A percentile compares a stretch with the other conserved stretches of the same genome.
Evolutionary conservation across 2,113 vertebrate species (phyloP).

Genomic region (Sapajus apella): DNA sequence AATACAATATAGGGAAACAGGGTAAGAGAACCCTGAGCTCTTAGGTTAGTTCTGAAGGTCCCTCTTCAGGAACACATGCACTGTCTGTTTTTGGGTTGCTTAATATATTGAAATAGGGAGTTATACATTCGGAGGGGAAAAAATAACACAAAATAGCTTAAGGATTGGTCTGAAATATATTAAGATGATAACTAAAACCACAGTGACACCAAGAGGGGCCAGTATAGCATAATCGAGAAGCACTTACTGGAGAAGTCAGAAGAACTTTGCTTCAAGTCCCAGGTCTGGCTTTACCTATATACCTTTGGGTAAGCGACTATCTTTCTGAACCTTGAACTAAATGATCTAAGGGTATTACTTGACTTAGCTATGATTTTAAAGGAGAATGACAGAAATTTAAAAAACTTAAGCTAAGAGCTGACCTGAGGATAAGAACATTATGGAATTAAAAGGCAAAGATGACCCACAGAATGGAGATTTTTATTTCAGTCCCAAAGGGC

Average conservation of each 20-base stretch:
- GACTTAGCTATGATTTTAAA: conserved; percentile 48
- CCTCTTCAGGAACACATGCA: neutral
- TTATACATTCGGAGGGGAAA: neutral
- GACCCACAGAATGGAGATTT: conserved; percentile 14
- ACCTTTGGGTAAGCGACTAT: neutral
- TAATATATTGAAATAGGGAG: neutral
- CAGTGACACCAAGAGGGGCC: conserved; percentile 78
- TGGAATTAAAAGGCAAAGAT: neutral
- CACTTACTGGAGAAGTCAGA: conserved; percentile 8
- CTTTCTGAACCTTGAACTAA: conserved; percentile 65
- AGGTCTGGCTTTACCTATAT: neutral
- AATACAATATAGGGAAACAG: neutral
- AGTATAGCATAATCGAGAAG: conserved; percentile 44
- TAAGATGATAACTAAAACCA: conserved; percentile 72
- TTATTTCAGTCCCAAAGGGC: conserved; percentile 52
- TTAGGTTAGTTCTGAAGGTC: neutral
- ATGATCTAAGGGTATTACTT: conserved; percentile 27
- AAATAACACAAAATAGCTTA: neutral
- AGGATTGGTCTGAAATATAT: neutral
- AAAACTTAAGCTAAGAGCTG: neutral
- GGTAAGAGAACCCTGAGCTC: neutral
- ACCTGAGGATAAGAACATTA: neutral
- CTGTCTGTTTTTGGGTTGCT: neutral
- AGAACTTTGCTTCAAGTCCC: conserved; percentile 38
- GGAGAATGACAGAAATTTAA: neutral